Conservation (phyloP, 2,113 vertebrate species). For the Pardalotus punctatus region DNA sequence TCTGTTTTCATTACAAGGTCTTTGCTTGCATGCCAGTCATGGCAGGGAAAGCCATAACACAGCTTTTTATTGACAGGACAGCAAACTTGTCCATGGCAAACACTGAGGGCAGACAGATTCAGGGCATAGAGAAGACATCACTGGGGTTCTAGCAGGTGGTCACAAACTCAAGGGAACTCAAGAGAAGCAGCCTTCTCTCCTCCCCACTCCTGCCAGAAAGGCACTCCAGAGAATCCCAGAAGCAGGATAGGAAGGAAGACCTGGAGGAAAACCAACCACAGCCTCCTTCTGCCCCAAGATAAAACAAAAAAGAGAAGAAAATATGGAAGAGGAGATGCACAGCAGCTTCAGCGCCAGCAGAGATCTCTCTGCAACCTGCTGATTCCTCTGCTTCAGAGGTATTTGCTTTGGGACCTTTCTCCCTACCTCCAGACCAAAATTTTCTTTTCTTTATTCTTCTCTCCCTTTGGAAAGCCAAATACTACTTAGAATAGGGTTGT, state of each 20-base stretch:
- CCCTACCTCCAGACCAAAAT: not conserved
- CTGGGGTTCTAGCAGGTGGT: not conserved
- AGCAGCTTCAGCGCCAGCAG: not conserved
- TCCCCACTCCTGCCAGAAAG: not conserved
- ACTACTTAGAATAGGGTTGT: not conserved
- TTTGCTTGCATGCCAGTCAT: not conserved
- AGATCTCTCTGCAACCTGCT: not conserved
- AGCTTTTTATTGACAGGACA: not conserved
- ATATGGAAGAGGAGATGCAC: rapidly evolving
- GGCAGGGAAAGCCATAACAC: not conserved
- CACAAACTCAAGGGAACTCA: not conserved
- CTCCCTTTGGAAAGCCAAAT: not conserved
- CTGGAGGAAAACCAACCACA: not conserved
- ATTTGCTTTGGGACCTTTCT: not conserved
- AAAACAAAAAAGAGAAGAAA: not conserved
- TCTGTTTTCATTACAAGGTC: not conserved
- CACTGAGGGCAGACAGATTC: not conserved
- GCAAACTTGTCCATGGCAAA: not conserved
- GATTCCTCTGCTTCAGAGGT: not conserved
- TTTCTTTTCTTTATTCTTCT: rapidly evolving
- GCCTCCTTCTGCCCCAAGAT: not conserved
- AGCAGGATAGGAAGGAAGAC: not conserved
- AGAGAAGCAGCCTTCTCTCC: not conserved
- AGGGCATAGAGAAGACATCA: not conserved
- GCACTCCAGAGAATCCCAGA: not conserved